Evolutionary conservation across 2,113 vertebrate species (phyloP), one percentile per base, ranked within the genome.

Genomic region (Zosterops pallidus): DNA sequence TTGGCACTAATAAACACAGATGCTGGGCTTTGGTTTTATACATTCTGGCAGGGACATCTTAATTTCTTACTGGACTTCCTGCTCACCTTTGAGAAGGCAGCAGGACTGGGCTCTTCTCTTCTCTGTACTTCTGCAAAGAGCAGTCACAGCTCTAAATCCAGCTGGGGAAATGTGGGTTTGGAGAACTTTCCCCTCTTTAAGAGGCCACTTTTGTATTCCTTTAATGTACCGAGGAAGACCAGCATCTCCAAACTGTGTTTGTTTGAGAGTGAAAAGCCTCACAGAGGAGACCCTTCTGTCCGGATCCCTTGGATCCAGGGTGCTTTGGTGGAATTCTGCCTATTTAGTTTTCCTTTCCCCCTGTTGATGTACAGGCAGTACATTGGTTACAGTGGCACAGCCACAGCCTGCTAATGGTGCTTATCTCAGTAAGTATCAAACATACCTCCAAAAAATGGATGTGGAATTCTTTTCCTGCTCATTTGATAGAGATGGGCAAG

Each of bases 1-100:
- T 95, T 95, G 91, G 75, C 50, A 81, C 82, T 83, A 91, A 77
- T 91, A 85, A 80, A 67, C 41, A 86, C 55, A 68, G 82, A 95
- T 86, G 95, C 92, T 97, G 95, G 96, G 80, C 89, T 94, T 93
- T 76, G 84, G 77, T 72, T 92, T 86, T 60, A 18, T 68, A 9
- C 52, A 5, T 96, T 93, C 79, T 88, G 92, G 76, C 85, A 94
- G 65, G 71, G 89, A 64, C 37, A 26, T 77, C 69, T 41, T n/a
- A 65, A 89, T 83, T 89, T 86, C 84, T 93, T 52, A 16, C 81
- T 77, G 76, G 24, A 92, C 69, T 75, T 81, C 79, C 78, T 63
- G 53, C 91, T 64, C 35, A 31, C 60, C 63, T 72, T 26, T 50
- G 80, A 95, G 42, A 46, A 85, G 68, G 50, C 70, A 33, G 55